Conservation (phyloP, 2,888 invertebrate species). For the Hemaris fuciformis region DNA sequence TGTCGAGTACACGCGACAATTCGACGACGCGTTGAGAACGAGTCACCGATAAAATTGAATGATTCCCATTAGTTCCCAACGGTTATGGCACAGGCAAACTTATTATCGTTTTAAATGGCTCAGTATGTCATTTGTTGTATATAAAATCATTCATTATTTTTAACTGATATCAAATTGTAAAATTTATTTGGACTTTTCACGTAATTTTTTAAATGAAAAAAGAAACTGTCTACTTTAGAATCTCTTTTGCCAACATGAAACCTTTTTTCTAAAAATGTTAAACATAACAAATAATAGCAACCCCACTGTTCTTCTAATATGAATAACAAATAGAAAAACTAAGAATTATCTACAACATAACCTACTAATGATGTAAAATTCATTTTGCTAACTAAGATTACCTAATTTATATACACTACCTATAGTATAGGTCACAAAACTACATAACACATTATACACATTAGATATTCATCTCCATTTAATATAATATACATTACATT, state of each 20-base stretch:
- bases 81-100: conserved; percentile 61
- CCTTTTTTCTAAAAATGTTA: no score
- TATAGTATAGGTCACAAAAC: not conserved
- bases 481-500: not conserved
- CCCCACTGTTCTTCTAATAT: not conserved
- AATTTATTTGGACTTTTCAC: conserved; percentile 27
- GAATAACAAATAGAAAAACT: not conserved
- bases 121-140: conserved; percentile 38
- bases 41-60: conserved; percentile 31
- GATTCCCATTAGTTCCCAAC: conserved; percentile 23
- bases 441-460: not conserved
- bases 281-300: not conserved
- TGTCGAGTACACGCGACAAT: conserved; percentile 23
- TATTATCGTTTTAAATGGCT: conserved; percentile 44
- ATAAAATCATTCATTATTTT: conserved; percentile 30
- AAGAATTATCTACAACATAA: not conserved
- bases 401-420: not conserved
- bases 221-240: no score
- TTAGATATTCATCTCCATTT: not conserved
- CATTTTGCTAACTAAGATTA: not conserved
- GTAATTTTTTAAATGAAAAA: conserved; percentile 21
- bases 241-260: no score
- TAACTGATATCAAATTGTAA: conserved; percentile 23
- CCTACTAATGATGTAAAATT: not conserved
- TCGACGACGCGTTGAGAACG: conserved; percentile 24